Conservation (phyloP, 2,888 invertebrate genomes). For the Coremacera marginata region DNA sequence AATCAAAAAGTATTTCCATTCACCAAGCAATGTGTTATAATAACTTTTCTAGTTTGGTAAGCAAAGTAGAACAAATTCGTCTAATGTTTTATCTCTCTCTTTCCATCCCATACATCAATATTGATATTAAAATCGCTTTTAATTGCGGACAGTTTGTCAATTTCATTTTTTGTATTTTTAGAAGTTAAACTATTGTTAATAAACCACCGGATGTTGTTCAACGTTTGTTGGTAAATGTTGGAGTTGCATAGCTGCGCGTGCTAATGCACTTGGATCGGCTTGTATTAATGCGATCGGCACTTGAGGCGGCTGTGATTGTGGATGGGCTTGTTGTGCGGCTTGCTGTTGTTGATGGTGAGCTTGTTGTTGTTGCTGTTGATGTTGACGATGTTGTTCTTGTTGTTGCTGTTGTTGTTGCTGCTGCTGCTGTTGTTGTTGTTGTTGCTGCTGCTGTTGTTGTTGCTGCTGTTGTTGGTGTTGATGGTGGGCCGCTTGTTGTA, state of each 20-base stretch:
- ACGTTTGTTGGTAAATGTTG: slow-evolving; percentile 68
- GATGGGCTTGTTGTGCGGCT: slow-evolving; percentile 55
- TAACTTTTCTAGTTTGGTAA: too few relatives aligned
- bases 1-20: too few relatives aligned
- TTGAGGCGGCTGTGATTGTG: slow-evolving; percentile 63
- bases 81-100: too few relatives aligned
- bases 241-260: slow-evolving; percentile 68
- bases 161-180: slow-evolving; percentile 37
- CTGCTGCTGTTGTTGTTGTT: slow-evolving; percentile 61
- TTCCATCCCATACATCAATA: not conserved
- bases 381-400: slow-evolving; percentile 54
- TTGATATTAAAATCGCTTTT: not conserved
- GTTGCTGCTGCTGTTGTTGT: slow-evolving; percentile 59
- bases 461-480: slow-evolving; percentile 60
- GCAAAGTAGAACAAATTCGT: too few relatives aligned
- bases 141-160: slow-evolving; percentile 6
- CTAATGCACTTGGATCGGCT: slow-evolving; percentile 66
- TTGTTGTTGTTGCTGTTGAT: slow-evolving; percentile 59
- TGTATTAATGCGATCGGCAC: slow-evolving; percentile 67
- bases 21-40: too few relatives aligned
- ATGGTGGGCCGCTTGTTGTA: slow-evolving; percentile 61
- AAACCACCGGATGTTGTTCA: slow-evolving; percentile 69
- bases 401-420: slow-evolving; percentile 61
- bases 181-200: slow-evolving; percentile 63
- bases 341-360: slow-evolving; percentile 56